Evolutionary conservation across 1,140 invertebrate species (phyloP).

Genomic region (Heterodera carotae): DNA sequence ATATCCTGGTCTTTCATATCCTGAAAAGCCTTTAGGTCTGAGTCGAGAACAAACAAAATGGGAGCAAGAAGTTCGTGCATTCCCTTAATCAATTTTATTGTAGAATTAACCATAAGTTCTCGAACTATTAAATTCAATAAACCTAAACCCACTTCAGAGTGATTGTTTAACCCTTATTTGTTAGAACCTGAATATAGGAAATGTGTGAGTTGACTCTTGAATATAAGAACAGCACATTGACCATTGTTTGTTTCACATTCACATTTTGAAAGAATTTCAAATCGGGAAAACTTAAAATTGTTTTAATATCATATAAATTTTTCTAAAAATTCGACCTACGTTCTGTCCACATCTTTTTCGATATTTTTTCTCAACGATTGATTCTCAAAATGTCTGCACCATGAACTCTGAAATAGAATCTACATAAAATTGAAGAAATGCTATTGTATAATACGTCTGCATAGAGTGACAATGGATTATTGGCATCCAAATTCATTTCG

Average conservation of each 20-base stretch:
- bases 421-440: background rate
- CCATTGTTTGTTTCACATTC: constrained; percentile 75
- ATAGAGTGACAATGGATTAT: constrained; percentile 46
- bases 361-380: constrained; percentile 76
- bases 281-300: constrained; percentile 73
- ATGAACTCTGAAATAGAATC: constrained; percentile 66
- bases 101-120: background rate
- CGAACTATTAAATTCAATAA: too few relatives aligned
- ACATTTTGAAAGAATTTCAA: constrained; percentile 77
- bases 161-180: background rate
- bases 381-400: constrained; percentile 81
- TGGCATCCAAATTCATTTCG: constrained; percentile 27
- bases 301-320: constrained; percentile 7
- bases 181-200: constrained; percentile 74
- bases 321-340: constrained; percentile 66
- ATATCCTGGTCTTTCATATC: constrained; percentile 55
- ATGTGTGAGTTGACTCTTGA: constrained; percentile 75
- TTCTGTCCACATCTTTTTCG: constrained; percentile 78
- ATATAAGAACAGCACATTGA: constrained; percentile 75
- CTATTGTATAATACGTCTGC: constrained; percentile 34
- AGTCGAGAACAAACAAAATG: constrained; percentile 75
- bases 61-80: constrained; percentile 82
- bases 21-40: constrained; percentile 74
- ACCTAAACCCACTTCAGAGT: too few relatives aligned
- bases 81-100: constrained; percentile 68